phyloP scores from a whole-genome alignment of 2,113 vertebrate species.

The Isichthys henryi region DNA sequence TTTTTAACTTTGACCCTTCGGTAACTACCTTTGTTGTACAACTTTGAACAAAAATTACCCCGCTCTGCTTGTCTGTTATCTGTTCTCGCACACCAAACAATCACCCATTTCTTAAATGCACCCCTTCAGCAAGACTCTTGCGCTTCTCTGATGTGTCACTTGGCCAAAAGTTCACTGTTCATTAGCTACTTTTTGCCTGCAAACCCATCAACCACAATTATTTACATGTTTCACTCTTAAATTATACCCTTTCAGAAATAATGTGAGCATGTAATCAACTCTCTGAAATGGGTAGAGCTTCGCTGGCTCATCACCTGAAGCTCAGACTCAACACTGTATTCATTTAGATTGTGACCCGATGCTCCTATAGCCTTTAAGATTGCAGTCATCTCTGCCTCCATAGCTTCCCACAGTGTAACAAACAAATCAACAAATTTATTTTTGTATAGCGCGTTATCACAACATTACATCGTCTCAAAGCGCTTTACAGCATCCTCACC shows the following conservation, averaged over 20 bases:
- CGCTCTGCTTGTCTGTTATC: background rate
- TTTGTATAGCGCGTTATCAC: too few relatives aligned
- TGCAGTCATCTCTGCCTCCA: background rate
- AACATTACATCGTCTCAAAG: too few relatives aligned
- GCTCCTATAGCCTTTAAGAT: background rate
- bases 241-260: background rate
- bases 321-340: background rate
- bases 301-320: background rate
- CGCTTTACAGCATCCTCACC: too few relatives aligned
- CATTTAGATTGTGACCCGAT: background rate
- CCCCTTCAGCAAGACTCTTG: background rate
- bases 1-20: background rate
- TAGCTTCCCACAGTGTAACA: background rate
- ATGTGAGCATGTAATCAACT: background rate
- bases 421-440: too few relatives aligned
- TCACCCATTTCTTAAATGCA: background rate
- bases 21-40: background rate
- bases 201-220: background rate
- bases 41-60: background rate
- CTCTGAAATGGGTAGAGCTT: background rate
- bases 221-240: background rate
- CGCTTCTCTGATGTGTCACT: background rate
- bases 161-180: background rate
- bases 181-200: background rate
- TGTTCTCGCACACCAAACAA: background rate